These are phyloP conservation scores for Carollia perspicillata DNA, from an alignment of 2,113 vertebrate genomes.

Conservation along the genomic window DNA sequence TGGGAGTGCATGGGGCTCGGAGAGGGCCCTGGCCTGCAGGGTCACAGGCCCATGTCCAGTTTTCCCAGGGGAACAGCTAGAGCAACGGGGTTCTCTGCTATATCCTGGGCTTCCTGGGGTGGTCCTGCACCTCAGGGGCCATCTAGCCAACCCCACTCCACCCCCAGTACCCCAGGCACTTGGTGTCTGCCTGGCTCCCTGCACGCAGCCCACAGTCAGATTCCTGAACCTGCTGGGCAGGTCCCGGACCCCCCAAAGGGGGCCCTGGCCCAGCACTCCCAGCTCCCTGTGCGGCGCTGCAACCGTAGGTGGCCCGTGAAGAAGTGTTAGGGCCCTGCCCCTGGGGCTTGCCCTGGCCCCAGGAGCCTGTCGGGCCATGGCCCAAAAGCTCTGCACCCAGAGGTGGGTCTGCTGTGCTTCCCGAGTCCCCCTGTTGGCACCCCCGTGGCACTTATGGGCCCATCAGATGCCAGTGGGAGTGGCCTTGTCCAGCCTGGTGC, in stretches of 20 bases:
- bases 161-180: no score
- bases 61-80: no score
- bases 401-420: not conserved
- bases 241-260: not conserved
- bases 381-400: fast-evolving
- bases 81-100: not conserved
- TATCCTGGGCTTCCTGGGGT: not conserved
- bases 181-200: no score
- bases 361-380: not conserved
- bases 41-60: not conserved
- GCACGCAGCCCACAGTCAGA: not conserved
- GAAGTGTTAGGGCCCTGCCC: no score
- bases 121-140: not conserved
- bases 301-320: not conserved
- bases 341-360: not conserved
- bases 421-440: no score
- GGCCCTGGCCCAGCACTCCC: not conserved
- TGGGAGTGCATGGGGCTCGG: no score
- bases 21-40: not conserved
- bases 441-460: not conserved
- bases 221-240: not conserved
- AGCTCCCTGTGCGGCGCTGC: not conserved
- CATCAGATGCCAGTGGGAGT: not conserved
- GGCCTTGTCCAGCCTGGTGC: not conserved
- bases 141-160: not conserved